A percentile compares a stretch with the other conserved stretches of the same genome.
Conservation (phyloP, 2,888 invertebrate species). For the Lochmaea crataegi region DNA sequence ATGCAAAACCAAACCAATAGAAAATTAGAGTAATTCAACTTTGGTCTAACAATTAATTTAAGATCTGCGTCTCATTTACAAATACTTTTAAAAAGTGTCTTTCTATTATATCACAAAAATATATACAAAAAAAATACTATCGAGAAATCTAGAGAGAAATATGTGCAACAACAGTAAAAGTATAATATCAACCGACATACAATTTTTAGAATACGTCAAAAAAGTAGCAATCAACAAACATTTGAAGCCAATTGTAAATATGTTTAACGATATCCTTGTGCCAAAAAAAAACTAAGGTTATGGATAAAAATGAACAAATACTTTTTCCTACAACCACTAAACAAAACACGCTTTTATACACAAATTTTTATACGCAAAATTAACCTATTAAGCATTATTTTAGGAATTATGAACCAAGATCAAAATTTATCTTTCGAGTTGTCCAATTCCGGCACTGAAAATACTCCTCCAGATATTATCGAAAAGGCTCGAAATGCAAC, state of each 20-base stretch:
- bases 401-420: too few species aligned
- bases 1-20: conserved; percentile 33
- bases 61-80: conserved; percentile 19
- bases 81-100: conserved; percentile 24
- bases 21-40: conserved; percentile 35
- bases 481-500: too few species aligned
- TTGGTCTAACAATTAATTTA: conserved; percentile 34
- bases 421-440: too few species aligned
- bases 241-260: background rate
- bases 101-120: conserved; percentile 32
- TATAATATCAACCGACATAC: background rate
- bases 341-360: too few species aligned
- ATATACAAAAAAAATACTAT: conserved; percentile 17
- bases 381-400: too few species aligned
- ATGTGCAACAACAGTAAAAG: background rate
- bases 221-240: conserved; percentile 5
- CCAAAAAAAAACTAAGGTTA: too few species aligned
- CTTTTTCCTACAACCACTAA: too few species aligned
- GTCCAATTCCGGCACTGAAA: too few species aligned
- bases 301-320: too few species aligned
- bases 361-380: too few species aligned
- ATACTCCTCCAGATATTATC: too few species aligned
- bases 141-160: conserved; percentile 15
- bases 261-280: background rate
- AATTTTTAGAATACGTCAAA: background rate